Percentiles rank a stretch among this genome's conserved stretches.
Evolutionary conservation across 2,797 vertebrate species (phyloP).

Genomic region (Acanthis flammea): DNA sequence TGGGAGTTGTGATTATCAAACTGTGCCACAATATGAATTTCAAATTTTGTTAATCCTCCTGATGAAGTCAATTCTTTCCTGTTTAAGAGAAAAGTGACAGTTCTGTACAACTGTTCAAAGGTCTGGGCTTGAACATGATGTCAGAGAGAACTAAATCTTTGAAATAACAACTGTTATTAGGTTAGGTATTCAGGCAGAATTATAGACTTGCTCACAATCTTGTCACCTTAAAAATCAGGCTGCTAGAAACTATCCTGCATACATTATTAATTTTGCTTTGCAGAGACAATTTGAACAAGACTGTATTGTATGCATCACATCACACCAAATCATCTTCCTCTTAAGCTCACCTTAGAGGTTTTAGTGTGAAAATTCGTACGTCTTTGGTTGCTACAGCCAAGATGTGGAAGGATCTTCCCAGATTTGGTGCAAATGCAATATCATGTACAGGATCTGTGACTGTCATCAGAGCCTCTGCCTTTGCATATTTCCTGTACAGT

Average conservation of each 20-base stretch:
- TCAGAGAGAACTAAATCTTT: not conserved
- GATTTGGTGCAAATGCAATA: constrained; percentile 94
- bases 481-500: constrained; percentile 88
- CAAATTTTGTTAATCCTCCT: constrained; percentile 91
- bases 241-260: not conserved
- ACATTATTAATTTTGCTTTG: not conserved
- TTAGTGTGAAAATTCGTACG: constrained; percentile 94
- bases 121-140: not conserved
- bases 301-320: not conserved
- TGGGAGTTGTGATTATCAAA: constrained; percentile 98
- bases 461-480: constrained; percentile 94
- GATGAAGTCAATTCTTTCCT: constrained; percentile 89
- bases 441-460: constrained; percentile 96
- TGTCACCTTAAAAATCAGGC: not conserved
- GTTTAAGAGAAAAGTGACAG: constrained; percentile 30
- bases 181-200: not conserved
- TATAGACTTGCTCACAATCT: not conserved
- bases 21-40: constrained; percentile 93
- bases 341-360: constrained; percentile 89
- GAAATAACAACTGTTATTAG: not conserved
- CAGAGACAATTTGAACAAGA: not conserved
- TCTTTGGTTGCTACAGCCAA: constrained; percentile 97
- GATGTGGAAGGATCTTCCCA: constrained; percentile 95
- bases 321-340: not conserved
- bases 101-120: not conserved